Conservation (phyloP, 2,888 invertebrate species). For the Hemicrepidius hirtus region DNA sequence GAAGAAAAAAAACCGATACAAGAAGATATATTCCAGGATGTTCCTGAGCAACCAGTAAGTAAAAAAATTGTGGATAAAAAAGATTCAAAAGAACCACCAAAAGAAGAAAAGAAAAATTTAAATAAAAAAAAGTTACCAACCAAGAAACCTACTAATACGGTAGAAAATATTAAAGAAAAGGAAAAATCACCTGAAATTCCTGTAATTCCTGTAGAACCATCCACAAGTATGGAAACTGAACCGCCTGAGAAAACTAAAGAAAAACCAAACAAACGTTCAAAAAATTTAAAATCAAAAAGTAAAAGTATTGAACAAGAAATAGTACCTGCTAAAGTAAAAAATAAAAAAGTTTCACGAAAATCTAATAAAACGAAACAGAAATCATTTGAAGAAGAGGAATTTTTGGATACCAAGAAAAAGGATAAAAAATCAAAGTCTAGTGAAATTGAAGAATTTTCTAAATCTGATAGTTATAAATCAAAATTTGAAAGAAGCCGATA, state of each 20-base stretch:
- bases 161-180: no score
- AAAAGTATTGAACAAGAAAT: not conserved
- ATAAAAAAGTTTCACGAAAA: not conserved
- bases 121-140: no score
- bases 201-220: not conserved
- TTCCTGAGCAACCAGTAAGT: not conserved
- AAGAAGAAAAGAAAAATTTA: no score
- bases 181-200: constrained; percentile 1
- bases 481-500: constrained; percentile 28
- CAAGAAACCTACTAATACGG: no score
- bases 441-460: not conserved
- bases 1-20: no score
- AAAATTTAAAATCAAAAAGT: not conserved
- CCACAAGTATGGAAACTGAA: not conserved
- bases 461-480: not conserved
- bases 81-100: not conserved
- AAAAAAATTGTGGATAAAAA: not conserved
- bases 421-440: not conserved
- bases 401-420: not conserved
- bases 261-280: not conserved
- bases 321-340: not conserved
- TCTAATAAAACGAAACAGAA: not conserved
- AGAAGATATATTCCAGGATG: no score
- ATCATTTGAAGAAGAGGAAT: not conserved
- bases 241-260: not conserved